Evolutionary conservation across 2,113 vertebrate genomes (phyloP), one percentile per base, ranked within the genome.

Genomic region (Syngnathus scovelli): DNA sequence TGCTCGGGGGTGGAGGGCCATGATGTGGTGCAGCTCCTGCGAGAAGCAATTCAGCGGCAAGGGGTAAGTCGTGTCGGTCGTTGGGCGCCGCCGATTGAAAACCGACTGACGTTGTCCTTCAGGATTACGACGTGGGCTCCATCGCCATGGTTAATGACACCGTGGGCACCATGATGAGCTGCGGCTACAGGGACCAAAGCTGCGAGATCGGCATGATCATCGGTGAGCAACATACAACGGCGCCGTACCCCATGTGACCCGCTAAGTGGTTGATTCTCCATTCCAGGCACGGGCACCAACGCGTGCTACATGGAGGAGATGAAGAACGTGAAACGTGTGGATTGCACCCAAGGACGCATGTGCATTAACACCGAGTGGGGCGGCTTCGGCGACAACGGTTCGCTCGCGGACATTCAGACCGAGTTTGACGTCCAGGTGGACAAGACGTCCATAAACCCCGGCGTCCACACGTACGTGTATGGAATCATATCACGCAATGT

Each of bases 221-320:
- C 5, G 95, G 94, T 96, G 19, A 18, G 13, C 58, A 18, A 7
- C 12, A 7, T 16, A 6, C 58, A 15, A 37, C 58, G 18, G 13
- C 33, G 33, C 16, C 13, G 12, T 5, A 46, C 12, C 27, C 36
- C 16, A 36, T 1, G 58, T 38, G 58, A 16, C 33, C 8, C 7
- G 8, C 18, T 9, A 9, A 1, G 11, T n/a, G 1, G 41, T 16
- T 43, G 5, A 70, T 23, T 13, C 37, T 10, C 9, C 48, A 38
- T 5, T 5, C 2, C 52, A 98, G 96, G 96, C 18, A 99, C 96
- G 0, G 96, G 97, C 66, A 96, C 92, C 75, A 99, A 99, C 0
- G 94, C 95, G 65, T 99, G 96, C 84, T 99, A 99, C 92, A 99
- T 99, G 96, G 97, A 99, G 88, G 96, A 99, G 92, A 96, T 98